phyloP scores from a whole-genome alignment of 2,113 vertebrate genomes.

The Leuciscus idus region DNA sequence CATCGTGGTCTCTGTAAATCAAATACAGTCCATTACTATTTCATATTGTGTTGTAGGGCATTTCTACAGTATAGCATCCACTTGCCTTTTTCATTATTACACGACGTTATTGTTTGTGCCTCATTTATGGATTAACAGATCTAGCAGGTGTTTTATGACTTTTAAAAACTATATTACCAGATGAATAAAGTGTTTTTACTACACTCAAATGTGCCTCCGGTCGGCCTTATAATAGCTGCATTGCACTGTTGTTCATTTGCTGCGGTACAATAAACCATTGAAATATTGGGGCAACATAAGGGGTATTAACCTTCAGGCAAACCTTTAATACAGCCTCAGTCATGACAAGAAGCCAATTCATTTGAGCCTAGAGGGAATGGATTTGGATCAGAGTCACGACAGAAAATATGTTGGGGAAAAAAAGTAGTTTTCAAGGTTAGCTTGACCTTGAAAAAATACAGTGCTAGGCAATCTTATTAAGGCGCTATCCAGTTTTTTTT shows the following conservation, averaged over 20 bases:
- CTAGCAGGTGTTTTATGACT: slow-evolving; percentile 53
- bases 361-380: slow-evolving; percentile 35
- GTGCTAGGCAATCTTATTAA: slow-evolving; percentile 66
- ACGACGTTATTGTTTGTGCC: slow-evolving; percentile 35
- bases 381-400: slow-evolving; percentile 60
- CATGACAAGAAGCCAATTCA: slow-evolving; percentile 52
- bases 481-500: slow-evolving; percentile 55
- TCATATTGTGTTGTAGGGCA: slow-evolving; percentile 26
- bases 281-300: slow-evolving; percentile 40
- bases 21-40: neutral
- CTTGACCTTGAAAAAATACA: slow-evolving; percentile 61
- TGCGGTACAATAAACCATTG: slow-evolving; percentile 39
- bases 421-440: slow-evolving; percentile 71
- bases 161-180: slow-evolving; percentile 63
- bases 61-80: slow-evolving; percentile 56
- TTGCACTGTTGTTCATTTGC: slow-evolving; percentile 33
- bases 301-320: slow-evolving; percentile 61
- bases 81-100: slow-evolving; percentile 57
- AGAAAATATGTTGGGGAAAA: slow-evolving; percentile 63
- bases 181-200: slow-evolving; percentile 37
- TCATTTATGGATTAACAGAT: slow-evolving; percentile 53
- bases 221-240: slow-evolving; percentile 15
- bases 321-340: slow-evolving; percentile 38
- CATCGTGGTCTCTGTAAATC: neutral
- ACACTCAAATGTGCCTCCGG: slow-evolving; percentile 7